Conservation (phyloP, 2,113 vertebrate species). For the Scartelaos histophorus region DNA sequence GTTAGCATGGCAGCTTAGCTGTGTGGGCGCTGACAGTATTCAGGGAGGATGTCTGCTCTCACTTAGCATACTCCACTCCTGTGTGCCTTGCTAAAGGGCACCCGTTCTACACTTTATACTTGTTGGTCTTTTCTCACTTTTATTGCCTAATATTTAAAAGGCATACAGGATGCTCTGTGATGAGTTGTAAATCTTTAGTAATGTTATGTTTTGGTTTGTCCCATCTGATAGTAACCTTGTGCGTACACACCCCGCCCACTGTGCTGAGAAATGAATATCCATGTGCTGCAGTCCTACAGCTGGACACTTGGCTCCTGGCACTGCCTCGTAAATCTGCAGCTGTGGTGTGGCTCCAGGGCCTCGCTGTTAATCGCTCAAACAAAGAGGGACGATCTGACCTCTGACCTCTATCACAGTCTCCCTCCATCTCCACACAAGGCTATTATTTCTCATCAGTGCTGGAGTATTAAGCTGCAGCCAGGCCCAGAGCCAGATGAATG, state of each 20-base stretch:
- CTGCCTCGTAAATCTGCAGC: slow-evolving; percentile 26
- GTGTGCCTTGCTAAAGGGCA: slow-evolving; percentile 12
- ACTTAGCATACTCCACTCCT: background rate
- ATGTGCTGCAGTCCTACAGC: slow-evolving; percentile 18
- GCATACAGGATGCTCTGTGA: too few species aligned
- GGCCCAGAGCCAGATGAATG: slow-evolving; percentile 50
- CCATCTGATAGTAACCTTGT: background rate
- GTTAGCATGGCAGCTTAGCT: background rate
- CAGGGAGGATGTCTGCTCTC: background rate
- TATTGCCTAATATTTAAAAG: background rate
- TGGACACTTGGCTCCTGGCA: slow-evolving; percentile 6
- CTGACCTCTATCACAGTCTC: slow-evolving; percentile 59
- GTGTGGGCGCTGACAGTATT: background rate
- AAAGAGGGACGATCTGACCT: slow-evolving; percentile 52
- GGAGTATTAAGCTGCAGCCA: slow-evolving; percentile 52
- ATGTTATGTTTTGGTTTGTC: background rate
- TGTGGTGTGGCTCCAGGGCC: slow-evolving; percentile 25
- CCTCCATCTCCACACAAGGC: slow-evolving; percentile 52
- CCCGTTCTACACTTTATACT: background rate
- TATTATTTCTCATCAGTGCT: slow-evolving; percentile 57
- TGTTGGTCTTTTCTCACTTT: background rate
- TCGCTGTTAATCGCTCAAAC: slow-evolving; percentile 36
- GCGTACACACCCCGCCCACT: slow-evolving; percentile 7
- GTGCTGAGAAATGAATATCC: slow-evolving; percentile 16
- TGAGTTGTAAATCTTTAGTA: background rate